A percentile compares a stretch with the other conserved stretches of the same genome.
Conservation (phyloP, 2,888 invertebrate genomes). For the Barypeithes pellucidus region DNA sequence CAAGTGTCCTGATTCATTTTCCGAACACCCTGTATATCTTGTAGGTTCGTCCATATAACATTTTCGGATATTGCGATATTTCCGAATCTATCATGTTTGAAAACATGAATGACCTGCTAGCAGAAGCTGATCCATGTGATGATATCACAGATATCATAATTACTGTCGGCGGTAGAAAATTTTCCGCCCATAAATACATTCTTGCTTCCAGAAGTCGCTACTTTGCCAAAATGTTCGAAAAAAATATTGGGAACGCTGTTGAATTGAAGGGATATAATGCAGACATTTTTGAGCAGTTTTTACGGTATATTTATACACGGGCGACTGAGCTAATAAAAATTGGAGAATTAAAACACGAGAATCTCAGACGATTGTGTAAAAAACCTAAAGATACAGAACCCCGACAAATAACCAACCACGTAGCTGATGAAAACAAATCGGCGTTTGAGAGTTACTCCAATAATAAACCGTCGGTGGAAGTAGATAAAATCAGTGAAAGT, state of each 20-base stretch:
- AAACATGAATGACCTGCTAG: constrained; percentile 70
- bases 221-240: constrained; percentile 72
- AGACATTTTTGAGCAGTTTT: constrained; percentile 81
- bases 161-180: constrained; percentile 76
- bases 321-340: constrained; percentile 76
- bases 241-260: constrained; percentile 15
- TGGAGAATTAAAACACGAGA: constrained; percentile 70
- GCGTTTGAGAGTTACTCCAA: constrained; percentile 72
- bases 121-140: constrained; percentile 78
- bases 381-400: constrained; percentile 37
- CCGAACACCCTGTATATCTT: too few relatives aligned
- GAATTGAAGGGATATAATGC: constrained; percentile 74
- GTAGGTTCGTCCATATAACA: constrained; percentile 61
- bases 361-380: constrained; percentile 30
- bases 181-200: constrained; percentile 84
- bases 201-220: constrained; percentile 78
- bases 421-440: constrained; percentile 66
- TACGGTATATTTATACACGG: constrained; percentile 81
- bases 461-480: constrained; percentile 51
- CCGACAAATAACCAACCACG: constrained; percentile 38
- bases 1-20: too few relatives aligned
- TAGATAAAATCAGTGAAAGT: constrained; percentile 54
- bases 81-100: constrained; percentile 51
- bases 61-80: constrained; percentile 54
- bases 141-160: constrained; percentile 83